These are phyloP conservation scores for Dinoponera quadriceps DNA, from an alignment of 1,140 invertebrate genomes.

Conservation along the genomic window DNA sequence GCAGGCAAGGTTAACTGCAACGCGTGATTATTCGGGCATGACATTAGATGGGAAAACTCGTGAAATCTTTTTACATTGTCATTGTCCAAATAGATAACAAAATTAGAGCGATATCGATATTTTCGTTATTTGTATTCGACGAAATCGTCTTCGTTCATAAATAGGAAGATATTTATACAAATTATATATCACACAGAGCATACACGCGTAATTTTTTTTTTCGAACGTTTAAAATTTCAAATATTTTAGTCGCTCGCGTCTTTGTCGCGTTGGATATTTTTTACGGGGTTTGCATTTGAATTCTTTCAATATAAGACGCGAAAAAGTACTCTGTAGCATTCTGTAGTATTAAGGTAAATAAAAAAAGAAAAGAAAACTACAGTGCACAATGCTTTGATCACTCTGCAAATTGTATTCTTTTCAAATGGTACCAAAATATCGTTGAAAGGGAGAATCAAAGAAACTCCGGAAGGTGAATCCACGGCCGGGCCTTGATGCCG, in stretches of 20 bases:
- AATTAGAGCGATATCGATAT: background rate
- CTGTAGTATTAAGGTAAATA: constrained; percentile 17
- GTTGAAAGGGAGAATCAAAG: constrained; percentile 94
- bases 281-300: background rate
- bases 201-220: constrained; percentile 7
- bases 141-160: background rate
- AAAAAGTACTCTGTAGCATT: constrained; percentile 4
- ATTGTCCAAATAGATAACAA: background rate
- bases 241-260: background rate
- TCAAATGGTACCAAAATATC: constrained; percentile 91
- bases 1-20: constrained; percentile 43
- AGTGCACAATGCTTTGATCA: constrained; percentile 51
- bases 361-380: constrained; percentile 43
- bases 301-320: constrained; percentile 29
- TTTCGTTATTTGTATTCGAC: background rate
- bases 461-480: constrained; percentile 92
- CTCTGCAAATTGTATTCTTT: constrained; percentile 72
- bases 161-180: background rate
- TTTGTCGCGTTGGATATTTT: background rate
- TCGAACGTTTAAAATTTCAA: background rate
- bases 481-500: constrained; percentile 81
- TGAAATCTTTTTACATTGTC: background rate
- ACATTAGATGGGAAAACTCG: constrained; percentile 19
- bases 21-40: constrained; percentile 7
- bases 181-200: constrained; percentile 27